Base-by-base conservation (phyloP, 64 coral and sea anemone genomes). In the Porites lutea region DNA sequence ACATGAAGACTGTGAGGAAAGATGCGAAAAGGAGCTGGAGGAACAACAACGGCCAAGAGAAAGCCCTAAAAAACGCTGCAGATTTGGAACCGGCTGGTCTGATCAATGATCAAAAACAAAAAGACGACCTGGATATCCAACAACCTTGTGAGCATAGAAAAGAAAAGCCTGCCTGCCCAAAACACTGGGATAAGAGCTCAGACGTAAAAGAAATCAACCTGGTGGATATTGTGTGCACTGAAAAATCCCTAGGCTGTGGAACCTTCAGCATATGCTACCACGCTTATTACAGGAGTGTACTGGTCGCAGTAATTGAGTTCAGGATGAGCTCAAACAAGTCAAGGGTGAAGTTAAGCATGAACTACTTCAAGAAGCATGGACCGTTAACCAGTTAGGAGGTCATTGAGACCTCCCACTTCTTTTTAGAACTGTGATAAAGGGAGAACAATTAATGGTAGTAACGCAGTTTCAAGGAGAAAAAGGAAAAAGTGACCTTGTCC, bases 21-120 rank as follows among this genome's bases (percentile, higher is more conserved):
- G 81, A 92, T 66, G 90, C 71, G 18, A 59, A 60, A 74, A 91
- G 77, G 68, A 76, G 81, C 44, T 86, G 81, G 90, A 86, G 55
- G 64, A 82, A 71, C 10, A 68, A 81, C 64, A 92, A 86, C 46
- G 75, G 18, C 14, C 14, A 15, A 8, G 16, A 86, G 46, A 72
- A 73, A 59, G 43, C 52, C 48, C 45, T 75, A 3, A 74, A 74
- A 72, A 88, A 37, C 27, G 27, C 27, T 37, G 27, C 27, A 37
- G 27, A 59, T 18, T 65, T 60, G 15, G 0, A 37, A 55, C 10
- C 13, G 46, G 43, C 15, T 11, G 71, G 47, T 45, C 15, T 16
- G 27, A 53, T 52, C 48, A 22, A 13, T 50, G 16, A 3, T 0
- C n/a, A 66, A 44, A 65, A 47, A 15, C 63, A 2, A 8, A 85